These are phyloP conservation scores for Xestia xanthographa DNA, from an alignment of 2,888 invertebrate species.

Conservation along the genomic window DNA sequence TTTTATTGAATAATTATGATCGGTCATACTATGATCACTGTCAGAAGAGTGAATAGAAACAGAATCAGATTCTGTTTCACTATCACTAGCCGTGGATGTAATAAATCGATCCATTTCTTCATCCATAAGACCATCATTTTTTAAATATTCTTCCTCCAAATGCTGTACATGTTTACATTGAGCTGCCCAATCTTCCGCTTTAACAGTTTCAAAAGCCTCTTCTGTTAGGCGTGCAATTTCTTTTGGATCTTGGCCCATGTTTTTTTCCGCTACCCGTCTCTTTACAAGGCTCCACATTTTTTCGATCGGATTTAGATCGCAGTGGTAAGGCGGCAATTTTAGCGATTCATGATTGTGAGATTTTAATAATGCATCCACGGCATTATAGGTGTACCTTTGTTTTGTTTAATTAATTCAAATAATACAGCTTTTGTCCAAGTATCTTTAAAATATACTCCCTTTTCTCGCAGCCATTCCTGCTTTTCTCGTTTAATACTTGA, in stretches of 20 bases:
- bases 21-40: slow-evolving; percentile 38
- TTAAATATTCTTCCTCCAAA: slow-evolving; percentile 32
- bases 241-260: slow-evolving; percentile 32
- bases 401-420: slow-evolving; percentile 56
- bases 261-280: slow-evolving; percentile 57
- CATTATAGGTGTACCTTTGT: slow-evolving; percentile 56
- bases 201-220: slow-evolving; percentile 52
- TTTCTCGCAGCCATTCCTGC: slow-evolving; percentile 47
- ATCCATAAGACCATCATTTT: slow-evolving; percentile 31
- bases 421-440: slow-evolving; percentile 42
- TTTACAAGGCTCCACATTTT: slow-evolving; percentile 59
- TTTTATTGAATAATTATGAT: slow-evolving; percentile 43
- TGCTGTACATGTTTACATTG: slow-evolving; percentile 45
- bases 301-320: slow-evolving; percentile 49
- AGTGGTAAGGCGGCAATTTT: slow-evolving; percentile 56
- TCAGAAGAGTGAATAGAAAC: slow-evolving; percentile 26
- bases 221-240: slow-evolving; percentile 19
- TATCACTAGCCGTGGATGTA: slow-evolving; percentile 28
- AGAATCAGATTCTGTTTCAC: slow-evolving; percentile 41
- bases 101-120: slow-evolving; percentile 42
- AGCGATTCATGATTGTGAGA: slow-evolving; percentile 44
- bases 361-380: slow-evolving; percentile 47
- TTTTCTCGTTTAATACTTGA: slow-evolving; percentile 26
- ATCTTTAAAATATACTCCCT: slow-evolving; percentile 53
- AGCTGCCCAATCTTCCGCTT: slow-evolving; percentile 40